Percentiles rank a stretch among this genome's conserved stretches.
Evolutionary conservation across 92 coral and sea anemone species (phyloP).

Genomic region (Chrysogorgia sp.): DNA sequence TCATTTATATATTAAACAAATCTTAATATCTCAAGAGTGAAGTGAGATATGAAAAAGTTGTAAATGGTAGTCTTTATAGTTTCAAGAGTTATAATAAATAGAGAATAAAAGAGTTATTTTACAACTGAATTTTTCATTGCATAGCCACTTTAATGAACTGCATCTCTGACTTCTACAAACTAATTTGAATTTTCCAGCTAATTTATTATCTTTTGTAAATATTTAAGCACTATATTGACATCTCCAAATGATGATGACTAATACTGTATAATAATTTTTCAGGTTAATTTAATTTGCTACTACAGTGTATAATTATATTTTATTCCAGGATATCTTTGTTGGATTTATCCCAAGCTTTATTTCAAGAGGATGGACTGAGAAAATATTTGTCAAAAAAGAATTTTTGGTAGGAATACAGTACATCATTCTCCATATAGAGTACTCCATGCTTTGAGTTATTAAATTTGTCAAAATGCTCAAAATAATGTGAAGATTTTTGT

Average conservation of each 20-base stretch:
- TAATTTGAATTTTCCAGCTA: too few species aligned
- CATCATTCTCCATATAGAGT: neutral
- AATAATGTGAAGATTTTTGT: neutral
- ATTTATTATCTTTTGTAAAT: too few species aligned
- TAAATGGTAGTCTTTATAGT: too few species aligned
- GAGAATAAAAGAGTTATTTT: too few species aligned
- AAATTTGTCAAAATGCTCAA: neutral
- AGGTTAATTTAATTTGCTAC: neutral
- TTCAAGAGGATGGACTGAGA: neutral
- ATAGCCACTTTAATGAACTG: too few species aligned
- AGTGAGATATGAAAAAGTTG: too few species aligned
- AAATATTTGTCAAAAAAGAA: neutral
- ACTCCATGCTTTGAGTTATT: neutral
- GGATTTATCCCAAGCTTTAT: neutral
- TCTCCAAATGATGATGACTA: neutral
- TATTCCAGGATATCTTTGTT: constrained; percentile 12
- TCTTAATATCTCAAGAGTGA: too few species aligned
- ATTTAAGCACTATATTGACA: too few species aligned
- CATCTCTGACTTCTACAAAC: too few species aligned
- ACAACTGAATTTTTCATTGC: too few species aligned
- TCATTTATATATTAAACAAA: too few species aligned
- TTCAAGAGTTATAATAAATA: too few species aligned
- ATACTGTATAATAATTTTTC: neutral
- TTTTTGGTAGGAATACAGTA: neutral
- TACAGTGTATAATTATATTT: neutral